These are phyloP conservation scores for Platycheirus albimanus DNA, from an alignment of 2,888 invertebrate species.

Conservation along the genomic window DNA sequence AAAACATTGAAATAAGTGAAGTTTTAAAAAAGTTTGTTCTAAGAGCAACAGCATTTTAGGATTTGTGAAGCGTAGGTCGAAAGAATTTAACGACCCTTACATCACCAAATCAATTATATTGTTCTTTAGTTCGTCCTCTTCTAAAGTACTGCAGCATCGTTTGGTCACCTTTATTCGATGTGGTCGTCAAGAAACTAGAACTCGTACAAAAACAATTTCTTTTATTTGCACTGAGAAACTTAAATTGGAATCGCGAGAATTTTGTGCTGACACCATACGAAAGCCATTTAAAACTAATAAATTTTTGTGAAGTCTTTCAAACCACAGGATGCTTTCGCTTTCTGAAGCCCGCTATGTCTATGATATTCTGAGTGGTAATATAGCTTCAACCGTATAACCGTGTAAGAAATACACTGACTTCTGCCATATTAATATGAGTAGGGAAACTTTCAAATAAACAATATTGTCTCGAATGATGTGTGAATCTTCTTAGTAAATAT, in stretches of 20 bases:
- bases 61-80: not conserved
- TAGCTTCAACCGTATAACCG: no score
- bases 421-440: no score
- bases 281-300: not conserved
- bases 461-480: no score
- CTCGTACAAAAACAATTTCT: not conserved
- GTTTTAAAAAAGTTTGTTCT: not conserved
- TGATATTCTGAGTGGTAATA: not conserved
- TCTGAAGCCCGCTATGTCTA: not conserved
- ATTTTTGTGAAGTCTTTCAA: not conserved
- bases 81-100: not conserved
- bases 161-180: not conserved
- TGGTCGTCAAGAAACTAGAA: not conserved
- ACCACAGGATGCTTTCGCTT: not conserved
- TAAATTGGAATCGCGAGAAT: not conserved
- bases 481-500: no score
- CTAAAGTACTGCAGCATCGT: not conserved
- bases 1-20: not conserved
- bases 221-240: not conserved
- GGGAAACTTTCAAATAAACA: no score
- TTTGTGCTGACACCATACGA: no score
- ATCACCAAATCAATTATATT: not conserved
- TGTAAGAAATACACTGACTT: no score
- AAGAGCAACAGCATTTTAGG: not conserved
- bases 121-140: not conserved